Evolutionary conservation across 2,888 invertebrate genomes (phyloP).

Genomic region (Achlya flavicornis): DNA sequence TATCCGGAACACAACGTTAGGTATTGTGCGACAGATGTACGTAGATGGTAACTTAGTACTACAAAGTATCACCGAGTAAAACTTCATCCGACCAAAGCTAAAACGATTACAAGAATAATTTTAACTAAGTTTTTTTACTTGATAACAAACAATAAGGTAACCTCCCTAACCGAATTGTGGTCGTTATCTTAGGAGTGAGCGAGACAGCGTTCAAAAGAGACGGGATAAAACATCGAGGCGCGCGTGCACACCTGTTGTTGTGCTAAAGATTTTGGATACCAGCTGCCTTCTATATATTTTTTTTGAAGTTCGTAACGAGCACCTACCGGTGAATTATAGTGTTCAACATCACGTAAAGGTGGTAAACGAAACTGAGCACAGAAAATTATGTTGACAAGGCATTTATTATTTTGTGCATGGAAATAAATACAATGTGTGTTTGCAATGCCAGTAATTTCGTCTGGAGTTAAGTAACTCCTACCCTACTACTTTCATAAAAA

Average conservation of each 20-base stretch:
- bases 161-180: conserved; percentile 28
- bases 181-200: conserved; percentile 35
- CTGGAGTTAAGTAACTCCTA: no score
- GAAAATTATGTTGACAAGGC: background rate
- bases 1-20: no score
- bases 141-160: conserved; percentile 8
- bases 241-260: conserved; percentile 69
- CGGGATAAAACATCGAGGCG: conserved; percentile 43
- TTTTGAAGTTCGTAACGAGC: conserved; percentile 25
- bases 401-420: background rate
- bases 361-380: background rate
- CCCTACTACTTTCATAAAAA: no score
- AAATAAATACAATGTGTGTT: background rate
- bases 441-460: background rate
- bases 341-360: conserved; percentile 2
- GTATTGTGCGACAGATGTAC: no score
- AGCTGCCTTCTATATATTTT: conserved; percentile 39
- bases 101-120: background rate
- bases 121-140: background rate
- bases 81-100: background rate
- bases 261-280: conserved; percentile 45
- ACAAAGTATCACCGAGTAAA: no score
- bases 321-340: conserved; percentile 30
- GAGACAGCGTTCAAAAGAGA: conserved; percentile 38
- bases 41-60: no score